Percentiles rank a stretch among this genome's conserved stretches.
Conservation (phyloP, 2,113 vertebrate genomes). For the Aramus guarauna region DNA sequence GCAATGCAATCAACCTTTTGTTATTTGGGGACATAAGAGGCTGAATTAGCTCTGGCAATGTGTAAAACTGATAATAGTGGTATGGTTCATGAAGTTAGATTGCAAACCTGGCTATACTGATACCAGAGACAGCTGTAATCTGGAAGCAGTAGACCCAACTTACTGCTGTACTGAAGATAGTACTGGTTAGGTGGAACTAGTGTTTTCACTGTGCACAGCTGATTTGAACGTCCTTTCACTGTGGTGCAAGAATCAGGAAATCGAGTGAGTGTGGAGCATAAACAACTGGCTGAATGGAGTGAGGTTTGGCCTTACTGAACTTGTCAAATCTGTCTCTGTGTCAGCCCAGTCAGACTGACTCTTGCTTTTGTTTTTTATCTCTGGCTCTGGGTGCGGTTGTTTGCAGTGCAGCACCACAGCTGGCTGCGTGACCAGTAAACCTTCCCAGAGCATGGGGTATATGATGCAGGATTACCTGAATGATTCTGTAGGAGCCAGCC, state of each 20-base stretch:
- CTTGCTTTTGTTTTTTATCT: not conserved
- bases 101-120: not conserved
- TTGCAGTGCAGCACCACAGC: not conserved
- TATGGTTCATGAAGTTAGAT: not conserved
- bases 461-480: not conserved
- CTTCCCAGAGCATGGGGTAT: not conserved
- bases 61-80: not conserved
- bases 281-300: not conserved
- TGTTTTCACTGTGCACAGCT: not conserved
- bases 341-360: not conserved
- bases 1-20: not conserved
- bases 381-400: not conserved
- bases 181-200: not conserved
- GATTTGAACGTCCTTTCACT: not conserved
- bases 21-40: fast-evolving
- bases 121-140: not conserved
- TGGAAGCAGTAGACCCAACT: not conserved
- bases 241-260: not conserved
- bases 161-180: not conserved
- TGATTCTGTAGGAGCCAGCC: not conserved
- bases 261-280: not conserved
- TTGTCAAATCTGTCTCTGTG: not conserved
- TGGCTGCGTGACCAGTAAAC: not conserved
- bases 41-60: not conserved
- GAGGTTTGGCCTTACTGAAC: not conserved